Conservation (phyloP, 1,140 invertebrate species). For the Bombus waltoni region DNA sequence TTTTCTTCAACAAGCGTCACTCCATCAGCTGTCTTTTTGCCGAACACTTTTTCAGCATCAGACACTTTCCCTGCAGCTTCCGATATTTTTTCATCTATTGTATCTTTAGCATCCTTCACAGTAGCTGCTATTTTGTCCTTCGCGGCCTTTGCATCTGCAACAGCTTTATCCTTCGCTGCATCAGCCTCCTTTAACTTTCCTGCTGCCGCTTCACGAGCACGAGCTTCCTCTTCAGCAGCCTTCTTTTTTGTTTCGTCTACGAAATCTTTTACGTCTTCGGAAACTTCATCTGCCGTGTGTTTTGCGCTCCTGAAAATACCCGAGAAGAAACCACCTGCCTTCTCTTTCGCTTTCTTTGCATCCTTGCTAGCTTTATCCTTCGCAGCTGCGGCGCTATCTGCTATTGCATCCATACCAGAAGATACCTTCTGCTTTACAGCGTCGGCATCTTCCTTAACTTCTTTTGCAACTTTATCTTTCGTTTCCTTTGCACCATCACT, state of each 20-base stretch:
- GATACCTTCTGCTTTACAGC: slow-evolving; percentile 36
- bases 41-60: background rate
- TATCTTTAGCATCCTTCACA: slow-evolving; percentile 20
- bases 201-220: slow-evolving; percentile 20
- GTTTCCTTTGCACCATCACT: slow-evolving; percentile 29
- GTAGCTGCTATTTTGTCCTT: background rate
- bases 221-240: slow-evolving; percentile 56
- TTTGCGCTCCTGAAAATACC: slow-evolving; percentile 35
- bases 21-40: background rate
- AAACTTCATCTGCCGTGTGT: slow-evolving; percentile 11
- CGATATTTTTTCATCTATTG: slow-evolving; percentile 18
- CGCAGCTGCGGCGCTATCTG: background rate
- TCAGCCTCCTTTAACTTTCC: background rate
- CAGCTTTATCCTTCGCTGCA: slow-evolving; percentile 31
- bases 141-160: slow-evolving; percentile 20
- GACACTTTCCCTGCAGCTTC: background rate
- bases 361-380: slow-evolving; percentile 38
- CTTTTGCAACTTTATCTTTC: slow-evolving; percentile 27
- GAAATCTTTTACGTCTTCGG: slow-evolving; percentile 26
- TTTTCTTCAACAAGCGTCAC: background rate
- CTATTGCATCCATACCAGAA: slow-evolving; percentile 13
- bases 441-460: slow-evolving; percentile 5
- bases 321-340: slow-evolving; percentile 32
- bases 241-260: slow-evolving; percentile 52
- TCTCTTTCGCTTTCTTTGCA: slow-evolving; percentile 31